These are phyloP conservation scores for Luidia sarsii DNA, from an alignment of 53 echinoderm and acorn worm species.

Conservation along the genomic window DNA sequence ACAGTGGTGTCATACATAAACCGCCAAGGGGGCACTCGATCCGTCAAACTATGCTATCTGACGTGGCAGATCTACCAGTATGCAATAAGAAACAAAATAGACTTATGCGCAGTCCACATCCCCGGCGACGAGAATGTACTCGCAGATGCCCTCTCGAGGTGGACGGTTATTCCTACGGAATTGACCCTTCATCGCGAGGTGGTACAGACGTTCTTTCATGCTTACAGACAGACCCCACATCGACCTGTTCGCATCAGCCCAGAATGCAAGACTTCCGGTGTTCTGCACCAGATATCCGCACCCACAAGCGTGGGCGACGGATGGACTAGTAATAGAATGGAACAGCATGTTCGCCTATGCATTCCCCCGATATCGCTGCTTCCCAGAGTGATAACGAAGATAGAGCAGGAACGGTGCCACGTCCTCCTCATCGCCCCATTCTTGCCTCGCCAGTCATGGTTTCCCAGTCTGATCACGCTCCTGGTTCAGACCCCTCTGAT, in stretches of 20 bases:
- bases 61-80: background rate
- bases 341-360: background rate
- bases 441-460: constrained; percentile 24
- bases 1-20: background rate
- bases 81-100: background rate
- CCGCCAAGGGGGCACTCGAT: too few species aligned
- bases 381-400: constrained; percentile 2
- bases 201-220: background rate
- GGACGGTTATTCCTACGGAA: background rate
- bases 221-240: background rate
- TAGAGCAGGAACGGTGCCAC: background rate
- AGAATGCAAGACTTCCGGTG: background rate
- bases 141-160: background rate
- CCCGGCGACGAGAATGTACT: too few species aligned
- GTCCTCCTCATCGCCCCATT: constrained; percentile 5
- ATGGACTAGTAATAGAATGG: constrained; percentile 3
- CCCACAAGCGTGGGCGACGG: background rate
- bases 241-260: background rate
- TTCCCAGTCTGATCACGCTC: background rate
- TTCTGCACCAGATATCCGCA: constrained; percentile 10
- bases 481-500: background rate
- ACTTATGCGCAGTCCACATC: too few species aligned
- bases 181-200: background rate
- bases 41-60: background rate
- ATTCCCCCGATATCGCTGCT: background rate